Conservation (phyloP, 2,888 invertebrate genomes). For the Platycheirus rosarum region DNA sequence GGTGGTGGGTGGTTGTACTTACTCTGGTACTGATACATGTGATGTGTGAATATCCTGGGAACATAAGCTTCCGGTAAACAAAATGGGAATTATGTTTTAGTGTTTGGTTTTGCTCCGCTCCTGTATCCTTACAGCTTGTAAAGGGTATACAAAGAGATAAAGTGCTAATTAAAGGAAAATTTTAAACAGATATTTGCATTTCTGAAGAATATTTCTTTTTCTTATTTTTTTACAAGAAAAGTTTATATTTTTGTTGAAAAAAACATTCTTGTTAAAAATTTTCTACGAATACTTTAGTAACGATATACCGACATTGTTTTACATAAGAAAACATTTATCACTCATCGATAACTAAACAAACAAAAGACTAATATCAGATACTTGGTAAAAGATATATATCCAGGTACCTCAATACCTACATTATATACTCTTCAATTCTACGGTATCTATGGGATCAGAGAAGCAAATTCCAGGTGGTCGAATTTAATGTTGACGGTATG, state of each 20-base stretch:
- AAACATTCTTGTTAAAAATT: not conserved
- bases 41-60: slow-evolving; percentile 56
- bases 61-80: slow-evolving; percentile 27
- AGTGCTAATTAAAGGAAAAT: slow-evolving; percentile 54
- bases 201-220: not conserved
- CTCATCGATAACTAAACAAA: slow-evolving; percentile 20
- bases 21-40: not conserved
- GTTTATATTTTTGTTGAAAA: not conserved
- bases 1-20: not conserved
- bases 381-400: not conserved
- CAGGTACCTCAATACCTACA: not conserved
- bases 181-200: slow-evolving; percentile 45
- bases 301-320: slow-evolving; percentile 7
- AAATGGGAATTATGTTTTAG: slow-evolving; percentile 30
- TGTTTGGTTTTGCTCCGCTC: not conserved
- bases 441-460: slow-evolving; percentile 15
- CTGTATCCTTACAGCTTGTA: slow-evolving; percentile 13
- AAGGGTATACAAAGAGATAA: slow-evolving; percentile 20
- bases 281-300: too few species aligned
- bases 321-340: slow-evolving; percentile 22
- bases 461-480: not conserved
- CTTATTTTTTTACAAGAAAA: slow-evolving; percentile 6
- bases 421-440: too few species aligned
- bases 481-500: not conserved
- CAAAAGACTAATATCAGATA: slow-evolving; percentile 3